Evolutionary conservation across 2,888 invertebrate species (phyloP).

Genomic region (Chelonus formosanus): DNA sequence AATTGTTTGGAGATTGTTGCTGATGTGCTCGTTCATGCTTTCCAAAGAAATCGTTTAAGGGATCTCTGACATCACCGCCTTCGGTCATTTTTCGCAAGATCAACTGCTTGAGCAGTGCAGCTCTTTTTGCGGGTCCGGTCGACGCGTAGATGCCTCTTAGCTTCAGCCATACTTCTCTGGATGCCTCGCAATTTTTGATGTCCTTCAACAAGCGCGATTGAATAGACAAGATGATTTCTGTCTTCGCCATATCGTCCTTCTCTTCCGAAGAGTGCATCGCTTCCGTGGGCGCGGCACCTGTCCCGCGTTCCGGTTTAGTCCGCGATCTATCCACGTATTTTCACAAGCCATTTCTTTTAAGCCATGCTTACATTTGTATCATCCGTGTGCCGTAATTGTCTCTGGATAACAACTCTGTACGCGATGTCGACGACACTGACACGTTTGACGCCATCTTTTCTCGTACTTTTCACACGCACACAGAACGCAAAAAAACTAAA

Average conservation of each 20-base stretch:
- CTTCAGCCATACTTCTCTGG: constrained; percentile 33
- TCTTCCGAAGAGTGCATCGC: no score
- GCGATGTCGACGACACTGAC: constrained; percentile 15
- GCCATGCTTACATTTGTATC: constrained; percentile 30
- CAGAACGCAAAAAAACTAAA: no score
- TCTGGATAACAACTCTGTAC: constrained; percentile 25
- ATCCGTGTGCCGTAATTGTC: constrained; percentile 33
- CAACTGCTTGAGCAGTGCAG: constrained; percentile 33
- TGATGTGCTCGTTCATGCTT: constrained; percentile 32
- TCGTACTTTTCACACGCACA: no score
- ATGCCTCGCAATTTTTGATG: constrained; percentile 29
- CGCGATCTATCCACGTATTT: constrained; percentile 26
- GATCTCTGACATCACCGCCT: constrained; percentile 32
- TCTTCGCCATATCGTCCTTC: constrained; percentile 24
- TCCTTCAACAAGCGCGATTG: constrained; percentile 21
- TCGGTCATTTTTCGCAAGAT: constrained; percentile 29
- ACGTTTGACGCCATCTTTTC: no score
- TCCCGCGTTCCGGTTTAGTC: not conserved
- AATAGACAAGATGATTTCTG: constrained; percentile 33
- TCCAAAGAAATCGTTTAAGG: constrained; percentile 31
- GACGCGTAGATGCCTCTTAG: constrained; percentile 29
- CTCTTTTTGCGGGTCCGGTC: constrained; percentile 37
- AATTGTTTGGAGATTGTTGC: constrained; percentile 20
- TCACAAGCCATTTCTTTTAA: constrained; percentile 32
- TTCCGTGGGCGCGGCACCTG: not conserved